phyloP scores from a whole-genome alignment of 2,113 vertebrate species.

The Cynopterus brachyotis region DNA sequence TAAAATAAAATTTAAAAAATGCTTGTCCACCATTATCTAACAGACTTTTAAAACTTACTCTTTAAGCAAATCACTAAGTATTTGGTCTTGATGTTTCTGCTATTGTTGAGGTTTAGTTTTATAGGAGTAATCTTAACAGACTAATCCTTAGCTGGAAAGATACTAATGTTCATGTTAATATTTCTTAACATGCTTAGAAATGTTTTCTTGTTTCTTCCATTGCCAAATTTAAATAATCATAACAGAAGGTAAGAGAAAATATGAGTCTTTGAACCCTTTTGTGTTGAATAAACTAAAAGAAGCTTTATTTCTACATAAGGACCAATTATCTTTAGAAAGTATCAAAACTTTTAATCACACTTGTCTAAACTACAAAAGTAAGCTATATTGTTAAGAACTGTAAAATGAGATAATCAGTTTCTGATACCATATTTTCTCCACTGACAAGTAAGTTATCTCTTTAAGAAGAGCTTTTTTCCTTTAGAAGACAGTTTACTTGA shows the following conservation, averaged over 20 bases:
- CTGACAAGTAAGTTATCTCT: background rate
- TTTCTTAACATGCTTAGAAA: background rate
- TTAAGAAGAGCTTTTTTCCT: background rate
- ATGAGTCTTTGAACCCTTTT: background rate
- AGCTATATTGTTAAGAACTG: background rate
- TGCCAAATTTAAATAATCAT: conserved; percentile 27
- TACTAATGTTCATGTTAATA: background rate
- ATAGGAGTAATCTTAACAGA: background rate
- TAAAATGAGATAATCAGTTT: background rate
- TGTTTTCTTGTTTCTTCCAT: background rate
- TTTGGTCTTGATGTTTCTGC: background rate
- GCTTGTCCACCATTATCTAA: background rate
- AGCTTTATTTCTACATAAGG: background rate
- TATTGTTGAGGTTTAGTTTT: background rate
- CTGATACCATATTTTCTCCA: background rate
- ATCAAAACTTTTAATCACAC: background rate
- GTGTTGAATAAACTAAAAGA: background rate
- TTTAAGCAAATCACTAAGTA: background rate
- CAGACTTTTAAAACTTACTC: background rate
- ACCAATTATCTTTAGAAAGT: background rate
- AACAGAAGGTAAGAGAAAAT: background rate
- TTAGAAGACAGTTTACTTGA: background rate
- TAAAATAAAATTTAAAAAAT: too few species aligned
- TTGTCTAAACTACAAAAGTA: background rate
- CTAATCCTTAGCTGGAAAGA: background rate